Evolutionary conservation across 2,797 vertebrate genomes (phyloP).

Genomic region (Borostomias antarcticus): DNA sequence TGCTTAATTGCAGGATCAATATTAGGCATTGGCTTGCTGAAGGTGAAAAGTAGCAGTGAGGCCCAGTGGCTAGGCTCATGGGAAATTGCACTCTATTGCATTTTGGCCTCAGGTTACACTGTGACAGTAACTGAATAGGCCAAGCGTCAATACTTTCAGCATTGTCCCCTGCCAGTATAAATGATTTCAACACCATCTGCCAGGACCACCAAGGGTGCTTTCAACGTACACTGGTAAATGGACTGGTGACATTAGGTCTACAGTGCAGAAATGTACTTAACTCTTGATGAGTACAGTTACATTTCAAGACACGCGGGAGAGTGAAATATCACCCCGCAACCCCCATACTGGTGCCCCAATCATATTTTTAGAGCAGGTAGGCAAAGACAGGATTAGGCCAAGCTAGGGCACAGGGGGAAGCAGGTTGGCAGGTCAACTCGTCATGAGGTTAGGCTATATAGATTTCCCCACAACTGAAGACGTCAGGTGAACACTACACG

Average conservation of each 20-base stretch:
- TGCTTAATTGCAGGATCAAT: not conserved
- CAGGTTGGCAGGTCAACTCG: not conserved
- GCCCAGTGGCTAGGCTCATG: too few species aligned
- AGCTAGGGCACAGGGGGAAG: not conserved
- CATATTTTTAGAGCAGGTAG: constrained; percentile 7
- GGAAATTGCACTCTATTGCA: not conserved
- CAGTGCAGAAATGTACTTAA: not conserved
- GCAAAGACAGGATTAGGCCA: constrained; percentile 1
- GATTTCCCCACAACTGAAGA: not conserved
- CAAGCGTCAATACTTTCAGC: not conserved
- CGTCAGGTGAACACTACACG: not conserved
- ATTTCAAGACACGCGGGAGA: not conserved
- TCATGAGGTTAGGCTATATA: constrained; percentile 3
- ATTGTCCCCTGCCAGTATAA: not conserved
- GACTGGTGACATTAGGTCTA: not conserved
- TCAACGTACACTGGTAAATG: not conserved
- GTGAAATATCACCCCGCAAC: constrained; percentile 5
- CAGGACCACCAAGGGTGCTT: not conserved
- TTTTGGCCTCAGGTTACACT: not conserved
- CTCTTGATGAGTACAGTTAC: not conserved
- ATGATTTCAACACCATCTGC: not conserved
- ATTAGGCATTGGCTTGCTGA: not conserved
- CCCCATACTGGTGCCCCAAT: not conserved
- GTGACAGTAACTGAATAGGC: not conserved
- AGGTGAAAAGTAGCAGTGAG: not conserved